Percentiles rank a stretch among this genome's conserved stretches.
phyloP scores from a whole-genome alignment of 2,888 invertebrate species.

The Hanleya hanleyi region DNA sequence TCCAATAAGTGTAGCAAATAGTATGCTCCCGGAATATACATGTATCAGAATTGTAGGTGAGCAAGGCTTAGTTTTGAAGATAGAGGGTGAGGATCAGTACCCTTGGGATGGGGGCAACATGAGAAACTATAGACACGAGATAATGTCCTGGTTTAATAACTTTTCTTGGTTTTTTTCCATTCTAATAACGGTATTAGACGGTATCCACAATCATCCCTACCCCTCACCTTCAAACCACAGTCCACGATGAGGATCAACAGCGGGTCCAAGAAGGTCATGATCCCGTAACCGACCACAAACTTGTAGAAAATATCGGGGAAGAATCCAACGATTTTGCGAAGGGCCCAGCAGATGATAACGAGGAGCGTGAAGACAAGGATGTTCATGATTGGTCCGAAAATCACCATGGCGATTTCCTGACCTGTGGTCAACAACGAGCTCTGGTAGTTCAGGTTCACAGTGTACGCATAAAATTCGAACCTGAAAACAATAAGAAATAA shows the following conservation, averaged over 20 bases:
- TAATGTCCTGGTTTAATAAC: no score
- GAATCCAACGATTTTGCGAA: conserved; percentile 56
- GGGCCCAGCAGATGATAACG: conserved; percentile 52
- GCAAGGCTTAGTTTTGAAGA: no score
- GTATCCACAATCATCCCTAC: no score
- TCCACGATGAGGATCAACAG: conserved; percentile 64
- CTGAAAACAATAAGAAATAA: conserved; percentile 40
- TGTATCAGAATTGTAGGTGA: no score
- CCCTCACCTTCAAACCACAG: conserved; percentile 56
- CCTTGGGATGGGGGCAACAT: no score
- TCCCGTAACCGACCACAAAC: conserved; percentile 65
- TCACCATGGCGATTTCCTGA: conserved; percentile 66
- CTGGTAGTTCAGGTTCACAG: conserved; percentile 71
- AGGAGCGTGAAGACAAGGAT: conserved; percentile 58
- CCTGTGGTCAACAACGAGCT: conserved; percentile 56
- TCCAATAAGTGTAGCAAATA: no score
- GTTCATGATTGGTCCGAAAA: conserved; percentile 61
- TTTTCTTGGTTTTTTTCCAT: no score
- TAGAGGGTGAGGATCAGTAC: no score
- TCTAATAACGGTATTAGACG: no score
- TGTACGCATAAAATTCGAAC: conserved; percentile 69
- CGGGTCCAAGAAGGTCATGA: conserved; percentile 66
- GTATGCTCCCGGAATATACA: no score
- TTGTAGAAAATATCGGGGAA: conserved; percentile 69
- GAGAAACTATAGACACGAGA: no score